A percentile compares a stretch with the other conserved stretches of the same genome.
phyloP scores from a whole-genome alignment of 2,888 invertebrate species.

The Conus canariensis region DNA sequence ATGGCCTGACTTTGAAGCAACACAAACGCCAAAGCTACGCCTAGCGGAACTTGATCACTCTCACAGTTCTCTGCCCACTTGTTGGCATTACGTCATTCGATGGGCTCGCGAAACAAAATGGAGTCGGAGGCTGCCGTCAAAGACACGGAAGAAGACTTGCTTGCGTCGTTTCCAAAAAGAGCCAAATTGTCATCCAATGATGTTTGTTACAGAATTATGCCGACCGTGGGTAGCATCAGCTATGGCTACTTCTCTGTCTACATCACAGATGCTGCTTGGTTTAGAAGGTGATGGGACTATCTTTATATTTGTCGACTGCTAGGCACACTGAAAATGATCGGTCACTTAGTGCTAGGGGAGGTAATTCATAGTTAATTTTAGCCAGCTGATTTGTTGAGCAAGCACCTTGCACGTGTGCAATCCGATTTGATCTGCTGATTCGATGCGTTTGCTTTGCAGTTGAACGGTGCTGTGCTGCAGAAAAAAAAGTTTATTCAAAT shows the following conservation, averaged over 20 bases:
- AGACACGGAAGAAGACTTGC: background rate
- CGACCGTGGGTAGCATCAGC: conserved; percentile 64
- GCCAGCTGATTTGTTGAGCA: no score
- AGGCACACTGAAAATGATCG: no score
- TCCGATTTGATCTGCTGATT: no score
- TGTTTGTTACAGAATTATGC: conserved; percentile 57
- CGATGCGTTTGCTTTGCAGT: no score
- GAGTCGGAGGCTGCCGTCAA: background rate
- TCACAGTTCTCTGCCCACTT: background rate
- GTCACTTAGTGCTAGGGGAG: background rate
- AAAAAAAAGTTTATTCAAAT: no score
- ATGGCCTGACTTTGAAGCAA: no score
- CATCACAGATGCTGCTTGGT: conserved; percentile 66
- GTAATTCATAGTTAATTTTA: background rate
- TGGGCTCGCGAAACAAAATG: background rate
- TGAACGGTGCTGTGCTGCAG: no score
- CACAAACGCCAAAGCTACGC: background rate
- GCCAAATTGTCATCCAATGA: conserved; percentile 46
- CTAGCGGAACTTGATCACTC: background rate
- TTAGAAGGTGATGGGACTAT: conserved; percentile 57
- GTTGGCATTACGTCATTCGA: background rate
- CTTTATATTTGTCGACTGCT: conserved; percentile 38
- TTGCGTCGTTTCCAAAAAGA: conserved; percentile 27
- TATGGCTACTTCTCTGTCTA: conserved; percentile 68
- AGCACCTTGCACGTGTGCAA: no score